Evolutionary conservation across 2,888 invertebrate species (phyloP), one percentile per base, ranked within the genome.

Genomic region (Ophraella communa): DNA sequence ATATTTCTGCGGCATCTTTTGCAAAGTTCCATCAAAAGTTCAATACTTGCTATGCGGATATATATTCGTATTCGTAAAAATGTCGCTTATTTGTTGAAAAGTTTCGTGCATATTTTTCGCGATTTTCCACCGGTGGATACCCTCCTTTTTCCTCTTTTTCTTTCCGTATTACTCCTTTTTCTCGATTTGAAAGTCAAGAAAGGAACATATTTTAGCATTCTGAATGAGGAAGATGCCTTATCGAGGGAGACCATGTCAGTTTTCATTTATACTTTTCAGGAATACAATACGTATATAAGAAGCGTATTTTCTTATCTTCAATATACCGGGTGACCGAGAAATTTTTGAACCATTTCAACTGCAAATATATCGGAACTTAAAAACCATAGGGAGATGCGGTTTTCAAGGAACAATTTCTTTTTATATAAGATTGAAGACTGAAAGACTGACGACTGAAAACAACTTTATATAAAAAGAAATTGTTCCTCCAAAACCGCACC

Each of bases 11-110:
- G 35, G 14, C 7, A 14, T 11, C 10, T 33, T 10, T 33, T 33
- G 10, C 33, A 10, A 39, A 14, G 14, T 49, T 14, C 49, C 14
- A 23, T 11, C n/a, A 24, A 24, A 49, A 49, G 24, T 49, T 23
- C 49, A 24, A 49, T 49, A 24, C 14, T n/a, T 14, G 49, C 27
- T 4, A 49, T 49, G 24, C 27, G 11, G 27, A 49, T 49, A n/a
- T n/a, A n/a, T n/a, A n/a, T 27, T 49, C 27, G 49, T 8, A 8
- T 23, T 17, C 8, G 8, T 4, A 14, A 24, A 27, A 49, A 24
- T 24, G 24, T 49, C 49, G 24, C 7, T 27, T 49, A 49, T 49
- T 49, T 49, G 27, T 49, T 27, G 49, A 14, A 17, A 49, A 49
- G 49, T 49, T 49, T 49, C 27, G 24, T 10, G 24, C 49, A 24